Percentiles rank a stretch among this genome's conserved stretches.
Evolutionary conservation across 2,113 vertebrate species (phyloP).

Genomic region (Glaucomys volans): DNA sequence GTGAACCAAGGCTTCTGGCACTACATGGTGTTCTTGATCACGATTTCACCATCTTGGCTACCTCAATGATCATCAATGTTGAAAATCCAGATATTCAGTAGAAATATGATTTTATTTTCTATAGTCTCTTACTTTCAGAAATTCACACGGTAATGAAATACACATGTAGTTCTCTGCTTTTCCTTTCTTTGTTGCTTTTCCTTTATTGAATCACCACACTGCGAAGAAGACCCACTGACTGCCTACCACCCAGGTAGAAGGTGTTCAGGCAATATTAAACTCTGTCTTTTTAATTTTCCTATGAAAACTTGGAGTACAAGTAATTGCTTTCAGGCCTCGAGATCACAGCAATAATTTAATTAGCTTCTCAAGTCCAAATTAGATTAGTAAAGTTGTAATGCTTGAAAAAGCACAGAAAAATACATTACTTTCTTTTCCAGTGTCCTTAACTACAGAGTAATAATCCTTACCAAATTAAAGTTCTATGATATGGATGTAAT

Average conservation of each 20-base stretch:
- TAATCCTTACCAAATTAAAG: constrained; percentile 42
- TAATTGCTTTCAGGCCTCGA: constrained; percentile 61
- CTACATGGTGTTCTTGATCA: not conserved
- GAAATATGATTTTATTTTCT: constrained; percentile 20
- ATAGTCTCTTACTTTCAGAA: not conserved
- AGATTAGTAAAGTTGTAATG: constrained; percentile 66
- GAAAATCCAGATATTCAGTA: not conserved
- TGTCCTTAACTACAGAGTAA: constrained; percentile 30
- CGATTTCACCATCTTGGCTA: not conserved
- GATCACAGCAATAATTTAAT: constrained; percentile 65
- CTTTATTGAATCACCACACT: constrained; percentile 17
- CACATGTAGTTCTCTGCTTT: not conserved
- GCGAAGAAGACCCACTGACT: constrained; percentile 57
- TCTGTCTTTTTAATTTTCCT: constrained; percentile 66
- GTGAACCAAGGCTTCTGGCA: too few species aligned
- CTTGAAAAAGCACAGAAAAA: constrained; percentile 62
- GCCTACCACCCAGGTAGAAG: not conserved
- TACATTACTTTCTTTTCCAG: constrained; percentile 50
- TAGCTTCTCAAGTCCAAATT: constrained; percentile 63
- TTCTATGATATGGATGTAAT: not conserved
- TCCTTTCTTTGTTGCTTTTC: not conserved
- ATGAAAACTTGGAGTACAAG: constrained; percentile 68
- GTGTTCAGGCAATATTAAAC: constrained; percentile 8
- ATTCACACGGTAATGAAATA: not conserved
- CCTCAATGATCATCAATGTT: not conserved